A percentile compares a stretch with the other conserved stretches of the same genome.
These are phyloP conservation scores for Leptobrachium ailaonicum DNA, from an alignment of 2,113 vertebrate species.

Conservation along the genomic window DNA sequence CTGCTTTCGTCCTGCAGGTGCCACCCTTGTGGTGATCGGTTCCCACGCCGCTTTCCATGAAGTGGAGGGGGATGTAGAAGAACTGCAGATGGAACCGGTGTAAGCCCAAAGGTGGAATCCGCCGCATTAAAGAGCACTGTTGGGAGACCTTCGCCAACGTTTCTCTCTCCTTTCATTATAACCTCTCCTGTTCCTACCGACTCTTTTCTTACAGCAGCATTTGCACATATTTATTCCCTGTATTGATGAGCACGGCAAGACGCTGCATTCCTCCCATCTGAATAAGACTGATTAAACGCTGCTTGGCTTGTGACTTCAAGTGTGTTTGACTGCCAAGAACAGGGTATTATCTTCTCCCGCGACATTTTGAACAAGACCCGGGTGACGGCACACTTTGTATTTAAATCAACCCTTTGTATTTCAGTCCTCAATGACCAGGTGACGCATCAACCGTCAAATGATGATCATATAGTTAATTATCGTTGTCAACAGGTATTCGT, in stretches of 20 bases:
- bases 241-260: not conserved
- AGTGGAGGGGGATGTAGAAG: slow-evolving; percentile 77
- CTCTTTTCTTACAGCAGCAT: slow-evolving; percentile 15
- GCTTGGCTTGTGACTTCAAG: too few relatives aligned
- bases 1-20: slow-evolving; percentile 65
- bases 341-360: too few relatives aligned
- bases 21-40: slow-evolving; percentile 84
- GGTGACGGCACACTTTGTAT: not conserved
- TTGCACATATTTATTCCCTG: slow-evolving; percentile 15
- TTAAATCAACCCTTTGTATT: not conserved
- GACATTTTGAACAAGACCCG: not conserved
- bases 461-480: not conserved
- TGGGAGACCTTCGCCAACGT: not conserved
- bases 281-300: not conserved
- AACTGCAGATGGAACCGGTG: slow-evolving; percentile 82
- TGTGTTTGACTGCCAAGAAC: too few relatives aligned
- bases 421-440: not conserved
- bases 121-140: too few relatives aligned
- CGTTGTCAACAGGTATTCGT: not conserved
- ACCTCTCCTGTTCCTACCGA: not conserved
- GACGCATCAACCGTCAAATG: not conserved
- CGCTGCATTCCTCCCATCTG: not conserved
- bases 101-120: slow-evolving; percentile 38
- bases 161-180: not conserved
- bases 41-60: slow-evolving; percentile 84